Percentiles rank a stretch among this genome's conserved stretches.
Conservation (phyloP, 2,888 invertebrate genomes). For the Ophonus ardosiacus region DNA sequence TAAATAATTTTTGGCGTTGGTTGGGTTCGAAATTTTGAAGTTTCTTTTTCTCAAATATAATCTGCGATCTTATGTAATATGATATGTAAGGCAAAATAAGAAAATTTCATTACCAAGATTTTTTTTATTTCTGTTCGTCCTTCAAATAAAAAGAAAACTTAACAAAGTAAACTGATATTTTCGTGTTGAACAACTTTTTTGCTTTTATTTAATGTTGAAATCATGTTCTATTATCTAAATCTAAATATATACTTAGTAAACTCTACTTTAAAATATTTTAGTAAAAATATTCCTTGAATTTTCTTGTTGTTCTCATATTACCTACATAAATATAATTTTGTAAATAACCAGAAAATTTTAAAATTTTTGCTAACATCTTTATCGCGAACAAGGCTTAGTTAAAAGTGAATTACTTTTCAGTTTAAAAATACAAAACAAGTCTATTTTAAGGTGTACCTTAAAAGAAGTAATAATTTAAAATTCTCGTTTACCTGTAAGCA, state of each 20-base stretch:
- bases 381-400: too few relatives aligned
- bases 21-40: background rate
- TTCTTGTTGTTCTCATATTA: background rate
- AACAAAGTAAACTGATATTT: background rate
- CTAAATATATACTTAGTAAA: background rate
- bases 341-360: too few relatives aligned
- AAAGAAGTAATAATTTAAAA: constrained; percentile 19
- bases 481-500: constrained; percentile 17
- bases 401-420: background rate
- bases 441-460: background rate
- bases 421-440: background rate
- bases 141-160: background rate
- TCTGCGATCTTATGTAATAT: background rate
- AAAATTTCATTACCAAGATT: background rate
- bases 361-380: too few relatives aligned
- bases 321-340: too few relatives aligned
- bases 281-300: background rate
- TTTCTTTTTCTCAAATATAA: background rate
- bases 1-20: too few relatives aligned
- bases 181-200: background rate
- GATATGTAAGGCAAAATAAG: background rate
- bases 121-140: background rate
- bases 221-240: background rate
- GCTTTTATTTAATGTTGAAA: background rate
- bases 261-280: background rate